phyloP scores from a whole-genome alignment of 2,113 vertebrate species.

The Nematolebias whitei region DNA sequence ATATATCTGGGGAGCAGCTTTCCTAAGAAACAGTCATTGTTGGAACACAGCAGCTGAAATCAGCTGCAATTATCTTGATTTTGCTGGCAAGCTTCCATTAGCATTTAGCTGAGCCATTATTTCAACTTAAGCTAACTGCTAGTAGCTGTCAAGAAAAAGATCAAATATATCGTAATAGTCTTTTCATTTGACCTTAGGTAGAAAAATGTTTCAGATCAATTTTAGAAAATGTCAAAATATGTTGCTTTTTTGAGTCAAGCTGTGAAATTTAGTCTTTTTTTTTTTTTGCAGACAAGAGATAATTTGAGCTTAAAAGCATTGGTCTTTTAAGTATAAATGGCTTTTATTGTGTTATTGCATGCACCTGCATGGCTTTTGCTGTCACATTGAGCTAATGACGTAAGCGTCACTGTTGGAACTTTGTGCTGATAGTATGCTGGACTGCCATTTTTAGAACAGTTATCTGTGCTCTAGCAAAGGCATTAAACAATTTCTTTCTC shows the following conservation, averaged over 20 bases:
- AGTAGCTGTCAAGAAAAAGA: no score
- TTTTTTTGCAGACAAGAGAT: neutral
- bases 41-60: no score
- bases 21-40: no score
- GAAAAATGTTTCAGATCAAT: no score
- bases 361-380: neutral
- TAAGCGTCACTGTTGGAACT: neutral
- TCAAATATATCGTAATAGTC: no score
- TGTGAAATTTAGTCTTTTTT: neutral
- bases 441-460: neutral
- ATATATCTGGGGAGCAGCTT: no score
- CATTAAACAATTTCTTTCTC: conserved; percentile 1
- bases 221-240: no score
- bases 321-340: neutral
- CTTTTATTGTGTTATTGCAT: neutral
- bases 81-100: no score
- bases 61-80: no score
- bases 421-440: neutral
- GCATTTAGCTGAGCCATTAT: no score
- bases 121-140: no score
- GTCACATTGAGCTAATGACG: neutral
- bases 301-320: neutral
- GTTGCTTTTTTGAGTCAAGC: neutral
- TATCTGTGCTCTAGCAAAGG: neutral
- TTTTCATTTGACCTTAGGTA: no score